phyloP scores from a whole-genome alignment of 2,888 invertebrate species.

The Apocheima hispidaria region DNA sequence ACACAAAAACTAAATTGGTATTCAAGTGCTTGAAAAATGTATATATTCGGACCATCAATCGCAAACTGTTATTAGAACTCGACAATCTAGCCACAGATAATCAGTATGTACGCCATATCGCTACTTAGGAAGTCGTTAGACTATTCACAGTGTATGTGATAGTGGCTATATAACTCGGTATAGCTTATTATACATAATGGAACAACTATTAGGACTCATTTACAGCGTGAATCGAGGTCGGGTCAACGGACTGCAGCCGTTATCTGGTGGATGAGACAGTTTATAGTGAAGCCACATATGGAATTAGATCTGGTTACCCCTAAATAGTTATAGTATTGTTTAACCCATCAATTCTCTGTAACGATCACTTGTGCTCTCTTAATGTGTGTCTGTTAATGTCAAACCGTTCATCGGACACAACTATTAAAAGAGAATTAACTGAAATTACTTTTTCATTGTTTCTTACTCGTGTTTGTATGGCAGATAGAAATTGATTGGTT shows the following conservation, averaged over 20 bases:
- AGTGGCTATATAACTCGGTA: constrained; percentile 42
- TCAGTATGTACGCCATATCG: constrained; percentile 63
- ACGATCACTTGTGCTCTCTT: constrained; percentile 14
- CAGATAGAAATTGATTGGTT: background rate
- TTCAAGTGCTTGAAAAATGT: constrained; percentile 25
- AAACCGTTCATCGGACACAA: background rate
- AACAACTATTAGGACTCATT: constrained; percentile 72
- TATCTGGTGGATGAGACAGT: constrained; percentile 64
- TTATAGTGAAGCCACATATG: constrained; percentile 38
- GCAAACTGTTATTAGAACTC: constrained; percentile 42
- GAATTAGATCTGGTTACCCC: constrained; percentile 37
- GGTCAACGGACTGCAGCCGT: constrained; percentile 71
- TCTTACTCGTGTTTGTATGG: background rate
- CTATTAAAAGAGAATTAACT: background rate
- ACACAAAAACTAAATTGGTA: constrained; percentile 24
- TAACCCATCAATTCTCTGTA: constrained; percentile 26
- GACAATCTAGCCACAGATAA: constrained; percentile 52
- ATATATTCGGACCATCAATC: constrained; percentile 40
- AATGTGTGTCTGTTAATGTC: constrained; percentile 17
- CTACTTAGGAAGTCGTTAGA: constrained; percentile 71
- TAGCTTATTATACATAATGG: constrained; percentile 59
- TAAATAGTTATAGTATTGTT: constrained; percentile 30
- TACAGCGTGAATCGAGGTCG: constrained; percentile 59
- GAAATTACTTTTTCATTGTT: constrained; percentile 10
- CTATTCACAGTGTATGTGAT: constrained; percentile 35